Base-by-base conservation (phyloP, 2,797 vertebrate genomes). In the Myotis pilosus region DNA sequence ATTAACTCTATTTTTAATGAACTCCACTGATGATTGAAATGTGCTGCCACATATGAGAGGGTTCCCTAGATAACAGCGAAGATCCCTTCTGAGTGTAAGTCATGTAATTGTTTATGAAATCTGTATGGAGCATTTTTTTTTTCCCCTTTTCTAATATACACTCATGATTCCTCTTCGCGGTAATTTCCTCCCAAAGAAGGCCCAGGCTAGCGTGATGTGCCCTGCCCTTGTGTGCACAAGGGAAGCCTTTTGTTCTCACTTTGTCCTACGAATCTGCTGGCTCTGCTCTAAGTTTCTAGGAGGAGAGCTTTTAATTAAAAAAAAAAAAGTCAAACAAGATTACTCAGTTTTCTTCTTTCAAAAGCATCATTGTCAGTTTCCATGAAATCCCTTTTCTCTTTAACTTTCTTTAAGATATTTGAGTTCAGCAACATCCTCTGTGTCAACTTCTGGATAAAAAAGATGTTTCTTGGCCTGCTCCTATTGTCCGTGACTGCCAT, bases 251-350 rank as follows among this genome's bases (percentile, higher is more conserved):
- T 97, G 92, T 96, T 95, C n/a, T 12, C 64, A 17, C 20, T 33
- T 75, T 44, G 6, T 90, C 90, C 95, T 97, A 91, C 64, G 90
- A 95, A 96, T 87, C 97, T 89, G 97, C 94, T 96, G 92, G 79
- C 44, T 95, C 84, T 47, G 44, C 55, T 91, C 38, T 92, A 51
- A 13, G 53, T 87, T 93, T 95, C 88, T 72, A 88, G 82, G 75
- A 88, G 82, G 75, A 96, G 53, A 95, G 81, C 38, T 96, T 97
- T 97, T 98, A 98, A 97, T 97, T 97, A 95, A 97, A 97, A 97
- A 95, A 41, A 97, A 95, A 41, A 92, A 33, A 96, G 87, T 96
- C 96, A 97, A 96, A 93, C 64, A 91, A 95, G 94, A 95, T 97
- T 97, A 97, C 71, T 95, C 89, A 72, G 93, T 97, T 92, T 97